Base-by-base conservation (phyloP, 2,113 vertebrate species). In the Piaya cayana region DNA sequence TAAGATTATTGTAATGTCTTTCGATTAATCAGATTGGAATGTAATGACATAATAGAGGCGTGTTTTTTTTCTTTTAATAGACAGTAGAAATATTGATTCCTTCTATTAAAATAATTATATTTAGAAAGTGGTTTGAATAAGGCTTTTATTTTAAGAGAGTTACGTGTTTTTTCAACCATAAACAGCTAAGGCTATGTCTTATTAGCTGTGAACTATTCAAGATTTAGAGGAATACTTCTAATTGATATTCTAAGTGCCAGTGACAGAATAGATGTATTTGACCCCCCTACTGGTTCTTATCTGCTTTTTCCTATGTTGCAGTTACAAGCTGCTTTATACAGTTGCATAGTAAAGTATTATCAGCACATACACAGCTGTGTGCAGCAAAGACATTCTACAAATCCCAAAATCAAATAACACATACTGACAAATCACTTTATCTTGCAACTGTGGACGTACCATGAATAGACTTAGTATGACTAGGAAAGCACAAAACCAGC, bases 381-480 rank as follows among this genome's bases (percentile, higher is more conserved):
- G 32, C 39, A 64, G 72, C 34, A 88, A 86, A 71, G 47, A 9
- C 29, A 16, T 59, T 71, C 65, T 47, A 63, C 64, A 92, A 83
- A 93, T 68, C 52, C 86, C 25, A 3, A 71, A 88, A 92, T 82
- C 68, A 63, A 88, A 86, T 27, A 93, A 64, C 34, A n/a, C 36
- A 36, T 37, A 78, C 36, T 59, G 43, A 81, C 36, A 86, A 95
- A 93, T 62, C 86, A 74, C 63, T 65, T 92, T 59, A 77, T 74
- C 63, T 77, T 74, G 29, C 36, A 72, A 21, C 45, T 67, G 45
- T 83, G 13, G 27, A 59, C 76, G 59, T 55, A 47, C 53, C 23
- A 12, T 6, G n/a, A 84, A 72, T 4, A 2, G 29, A 7, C 22
- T 64, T 79, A 69, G 12, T 69, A 15, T 56, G 53, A 85, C 10